Evolutionary conservation across 1,140 invertebrate species (phyloP), one percentile per base, ranked within the genome.

Genomic region (Papilio dardanus): DNA sequence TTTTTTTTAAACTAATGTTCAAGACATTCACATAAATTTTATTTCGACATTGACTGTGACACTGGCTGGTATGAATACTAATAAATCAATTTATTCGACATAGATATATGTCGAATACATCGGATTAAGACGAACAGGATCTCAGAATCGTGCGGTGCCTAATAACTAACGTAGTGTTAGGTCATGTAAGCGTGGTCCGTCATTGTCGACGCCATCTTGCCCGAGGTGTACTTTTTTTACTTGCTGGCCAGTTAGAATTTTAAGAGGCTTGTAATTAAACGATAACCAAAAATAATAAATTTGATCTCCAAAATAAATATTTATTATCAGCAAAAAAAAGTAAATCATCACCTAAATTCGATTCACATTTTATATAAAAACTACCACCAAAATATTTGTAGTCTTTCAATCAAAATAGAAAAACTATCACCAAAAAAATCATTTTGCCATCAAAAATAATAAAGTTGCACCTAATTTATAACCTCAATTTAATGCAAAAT

Each of bases 121-220:
- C 10, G 67, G 67, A 69, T 69, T 69, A 69, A 69, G 12, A 69
- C 67, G 19, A 69, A 69, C 67, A 69, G 67, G 67, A 69, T 69
- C 35, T 12, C 1, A 33, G 33, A 24, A 24, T 24, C 67, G 67
- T 69, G 67, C 67, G 33, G 6, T 40, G 67, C 31, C 21, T 69
- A 35, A 67, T 67, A 67, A 69, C 67, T 69, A 40, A 69, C 35
- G 19, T 37, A 42, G 67, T 69, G 31, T 69, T 37, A 69, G 67
- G 31, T 69, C 10, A 19, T 35, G 67, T 35, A 3, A 46, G 42
- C 42, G 42, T 19, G n/a, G 24, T 62, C 54, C 54, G 54, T n/a
- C 54, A 62, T 62, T 62, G 54, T 62, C 12, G 67, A 35, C 31
- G 67, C 67, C 67, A 69, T 42, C 66, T 68, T 68, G 35, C 40